A percentile compares a stretch with the other conserved stretches of the same genome.
Conservation (phyloP, 2,888 invertebrate genomes). For the Lasioglossum villosulum region DNA sequence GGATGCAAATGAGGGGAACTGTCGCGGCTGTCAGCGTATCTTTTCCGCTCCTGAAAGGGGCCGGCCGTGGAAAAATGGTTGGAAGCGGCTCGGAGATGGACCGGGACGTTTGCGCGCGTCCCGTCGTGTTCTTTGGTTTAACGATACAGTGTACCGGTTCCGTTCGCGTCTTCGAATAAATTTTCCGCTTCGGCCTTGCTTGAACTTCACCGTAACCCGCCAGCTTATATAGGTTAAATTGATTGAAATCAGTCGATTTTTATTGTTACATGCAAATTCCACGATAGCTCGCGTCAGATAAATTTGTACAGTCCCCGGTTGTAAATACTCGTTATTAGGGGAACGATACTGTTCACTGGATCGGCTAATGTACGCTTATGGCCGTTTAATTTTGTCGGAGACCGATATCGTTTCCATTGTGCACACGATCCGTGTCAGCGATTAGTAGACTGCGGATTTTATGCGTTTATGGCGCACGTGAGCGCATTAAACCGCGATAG, state of each 20-base stretch:
- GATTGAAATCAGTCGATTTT: background rate
- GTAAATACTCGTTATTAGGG: conserved; percentile 1
- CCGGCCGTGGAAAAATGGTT: conserved; percentile 1
- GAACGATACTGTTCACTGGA: background rate
- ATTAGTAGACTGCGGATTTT: background rate
- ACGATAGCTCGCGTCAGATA: background rate
- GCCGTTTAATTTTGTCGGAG: background rate
- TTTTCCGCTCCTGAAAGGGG: conserved; percentile 19
- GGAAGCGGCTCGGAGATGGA: conserved; percentile 25
- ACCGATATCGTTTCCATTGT: background rate
- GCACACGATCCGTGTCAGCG: conserved; percentile 5
- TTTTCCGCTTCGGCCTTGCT: conserved; percentile 14
- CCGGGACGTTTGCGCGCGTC: conserved; percentile 15
- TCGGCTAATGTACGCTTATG: background rate
- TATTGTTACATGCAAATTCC: background rate
- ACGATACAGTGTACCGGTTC: conserved; percentile 12
- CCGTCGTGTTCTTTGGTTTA: background rate
- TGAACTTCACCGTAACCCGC: background rate
- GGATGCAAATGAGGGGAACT: conserved; percentile 41
- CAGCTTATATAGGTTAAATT: background rate
- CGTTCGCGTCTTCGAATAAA: conserved; percentile 26
- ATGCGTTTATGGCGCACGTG: background rate
- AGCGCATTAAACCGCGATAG: background rate
- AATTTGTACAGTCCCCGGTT: background rate
- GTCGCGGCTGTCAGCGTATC: conserved; percentile 10